These are phyloP conservation scores for Goniozus legneri DNA, from an alignment of 1,140 invertebrate species.

Conservation along the genomic window DNA sequence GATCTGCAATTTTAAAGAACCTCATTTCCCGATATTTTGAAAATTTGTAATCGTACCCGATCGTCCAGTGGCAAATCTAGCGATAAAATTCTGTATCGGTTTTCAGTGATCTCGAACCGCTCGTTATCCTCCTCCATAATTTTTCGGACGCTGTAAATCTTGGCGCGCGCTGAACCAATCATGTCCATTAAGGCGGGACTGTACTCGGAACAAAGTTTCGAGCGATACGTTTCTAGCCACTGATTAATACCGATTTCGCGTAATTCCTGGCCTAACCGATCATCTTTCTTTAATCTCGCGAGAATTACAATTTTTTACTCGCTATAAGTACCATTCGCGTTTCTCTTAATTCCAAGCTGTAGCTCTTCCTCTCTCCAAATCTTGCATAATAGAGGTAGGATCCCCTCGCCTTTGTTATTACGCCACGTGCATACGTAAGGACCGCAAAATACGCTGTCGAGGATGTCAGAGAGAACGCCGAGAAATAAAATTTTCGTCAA, in stretches of 20 bases:
- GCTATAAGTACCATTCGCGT: constrained; percentile 18
- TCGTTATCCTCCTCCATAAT: constrained; percentile 26
- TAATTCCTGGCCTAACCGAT: constrained; percentile 23
- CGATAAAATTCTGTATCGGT: constrained; percentile 31
- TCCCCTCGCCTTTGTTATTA: constrained; percentile 27
- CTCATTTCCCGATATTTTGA: neutral
- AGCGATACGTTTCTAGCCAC: constrained; percentile 22
- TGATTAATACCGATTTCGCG: constrained; percentile 29
- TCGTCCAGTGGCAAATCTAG: constrained; percentile 26
- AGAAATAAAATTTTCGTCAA: constrained; percentile 30
- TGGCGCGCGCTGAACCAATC: constrained; percentile 32
- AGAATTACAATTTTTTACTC: constrained; percentile 12
- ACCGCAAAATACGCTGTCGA: constrained; percentile 17
- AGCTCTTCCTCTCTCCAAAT: constrained; percentile 40
- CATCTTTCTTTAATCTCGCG: neutral
- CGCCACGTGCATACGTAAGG: constrained; percentile 38
- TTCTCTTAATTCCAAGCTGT: constrained; percentile 23
- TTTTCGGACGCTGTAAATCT: constrained; percentile 33
- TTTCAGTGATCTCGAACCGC: constrained; percentile 14
- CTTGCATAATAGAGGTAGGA: constrained; percentile 31
- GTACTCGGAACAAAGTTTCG: constrained; percentile 11
- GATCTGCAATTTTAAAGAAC: constrained; percentile 15
- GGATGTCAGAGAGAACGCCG: constrained; percentile 30
- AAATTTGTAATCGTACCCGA: constrained; percentile 17
- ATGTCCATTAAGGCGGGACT: constrained; percentile 26